phyloP scores from a whole-genome alignment of 2,888 invertebrate genomes.

The Balanococcus diminutus region DNA sequence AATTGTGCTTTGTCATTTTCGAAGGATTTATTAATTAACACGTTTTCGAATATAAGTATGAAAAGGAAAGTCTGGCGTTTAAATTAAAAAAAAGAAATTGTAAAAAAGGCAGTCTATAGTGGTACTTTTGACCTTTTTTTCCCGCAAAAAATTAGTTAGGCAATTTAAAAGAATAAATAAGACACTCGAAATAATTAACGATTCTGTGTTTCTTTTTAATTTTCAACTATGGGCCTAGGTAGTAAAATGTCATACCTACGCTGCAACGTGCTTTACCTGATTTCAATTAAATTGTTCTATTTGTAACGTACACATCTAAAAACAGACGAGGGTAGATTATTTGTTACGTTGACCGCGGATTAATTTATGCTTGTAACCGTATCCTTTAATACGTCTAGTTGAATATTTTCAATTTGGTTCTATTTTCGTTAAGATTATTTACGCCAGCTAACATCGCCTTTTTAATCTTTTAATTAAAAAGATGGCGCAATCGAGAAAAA shows the following conservation, averaged over 20 bases:
- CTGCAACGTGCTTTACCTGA: neutral
- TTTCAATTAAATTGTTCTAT: slow-evolving; percentile 7
- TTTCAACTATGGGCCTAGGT: neutral
- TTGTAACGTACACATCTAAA: neutral
- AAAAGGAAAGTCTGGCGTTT: neutral
- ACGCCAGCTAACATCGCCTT: slow-evolving; percentile 11
- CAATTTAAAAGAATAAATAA: neutral
- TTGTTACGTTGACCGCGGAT: slow-evolving; percentile 25
- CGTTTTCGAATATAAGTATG: neutral
- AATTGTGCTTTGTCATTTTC: neutral
- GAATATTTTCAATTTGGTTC: slow-evolving; percentile 27
- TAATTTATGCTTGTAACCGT: slow-evolving; percentile 31
- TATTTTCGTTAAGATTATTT: slow-evolving; percentile 38
- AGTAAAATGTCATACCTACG: neutral
- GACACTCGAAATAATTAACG: neutral
- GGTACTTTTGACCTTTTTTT: neutral
- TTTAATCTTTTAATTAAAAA: slow-evolving; percentile 42
- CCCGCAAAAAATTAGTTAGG: neutral
- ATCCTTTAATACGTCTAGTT: neutral
- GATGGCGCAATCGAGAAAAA: neutral
- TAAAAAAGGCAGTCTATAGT: too few relatives aligned
- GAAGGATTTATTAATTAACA: neutral
- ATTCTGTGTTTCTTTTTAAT: neutral
- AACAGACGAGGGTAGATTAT: neutral
- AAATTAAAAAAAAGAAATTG: neutral